Base-by-base conservation (phyloP, 2,113 vertebrate species). In the Erythrocebus patas region DNA sequence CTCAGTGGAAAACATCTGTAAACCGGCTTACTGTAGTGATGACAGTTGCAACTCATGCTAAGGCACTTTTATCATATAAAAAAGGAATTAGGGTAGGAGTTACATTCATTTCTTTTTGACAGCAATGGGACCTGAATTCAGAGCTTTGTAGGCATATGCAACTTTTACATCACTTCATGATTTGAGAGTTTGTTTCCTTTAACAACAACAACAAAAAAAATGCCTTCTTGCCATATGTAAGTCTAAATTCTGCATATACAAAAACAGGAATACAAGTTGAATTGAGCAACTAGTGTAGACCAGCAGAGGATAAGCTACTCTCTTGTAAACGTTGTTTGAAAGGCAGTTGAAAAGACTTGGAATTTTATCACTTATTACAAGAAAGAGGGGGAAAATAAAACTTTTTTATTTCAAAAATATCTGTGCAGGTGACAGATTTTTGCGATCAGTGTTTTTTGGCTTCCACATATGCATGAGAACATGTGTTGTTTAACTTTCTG, bases 61-160 rank as follows among this genome's bases (percentile, higher is more conserved):
- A 99, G 98, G 99, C 99, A 99, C 98, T 99, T 99, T 94, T 89
- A 97, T 98, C 97, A 98, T 98, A 98, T 98, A 98, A 96, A 97
- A 98, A 98, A 97, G 64, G 96, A 95, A 72, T 2, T 1, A 66
- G 2, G 75, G 32, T 3, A 72, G 59, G 2, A 59, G 95, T 52
- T 78, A 32, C 82, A 3, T 50, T 91, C 89, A 40, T 97, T 95
- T 94, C 86, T 97, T 66, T 38, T 98, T 98, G 98, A 98, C 98
- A 98, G 98, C 97, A 93, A 98, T 79, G 96, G 98, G 98, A 98
- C 98, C 97, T 97, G 95, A 95, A 96, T 87, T 98, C 94, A 96
- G 97, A 98, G 97, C 1, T 92, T 96, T 87, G 81, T 95, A 98
- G 98, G 98, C 98, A 80, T 91, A 98, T 90, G 96, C 72, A 92